phyloP scores from a whole-genome alignment of 2,888 invertebrate species.

The Encarsia formosa region DNA sequence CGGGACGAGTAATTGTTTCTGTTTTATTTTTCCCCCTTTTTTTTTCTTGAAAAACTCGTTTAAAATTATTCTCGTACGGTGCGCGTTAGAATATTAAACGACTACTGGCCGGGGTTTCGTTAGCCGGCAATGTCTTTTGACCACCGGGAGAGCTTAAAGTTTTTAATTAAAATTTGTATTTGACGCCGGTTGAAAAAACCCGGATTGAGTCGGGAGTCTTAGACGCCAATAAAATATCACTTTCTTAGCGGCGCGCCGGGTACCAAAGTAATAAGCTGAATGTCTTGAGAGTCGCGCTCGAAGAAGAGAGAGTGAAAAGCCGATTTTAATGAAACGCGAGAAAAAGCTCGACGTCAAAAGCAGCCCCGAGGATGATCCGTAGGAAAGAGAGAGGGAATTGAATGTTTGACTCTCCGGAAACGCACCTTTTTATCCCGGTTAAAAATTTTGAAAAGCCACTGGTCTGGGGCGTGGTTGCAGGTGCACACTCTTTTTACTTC shows the following conservation, averaged over 20 bases:
- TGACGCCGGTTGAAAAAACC: too few relatives aligned
- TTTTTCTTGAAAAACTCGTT: neutral
- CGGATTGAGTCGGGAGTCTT: too few relatives aligned
- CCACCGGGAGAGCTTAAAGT: too few relatives aligned
- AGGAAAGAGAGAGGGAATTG: constrained; percentile 12
- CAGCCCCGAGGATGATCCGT: neutral
- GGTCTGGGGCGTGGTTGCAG: too few relatives aligned
- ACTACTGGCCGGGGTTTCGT: too few relatives aligned
- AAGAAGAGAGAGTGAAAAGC: constrained; percentile 4
- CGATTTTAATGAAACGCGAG: constrained; percentile 21
- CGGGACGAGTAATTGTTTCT: neutral
- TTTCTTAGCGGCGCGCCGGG: neutral
- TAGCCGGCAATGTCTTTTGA: too few relatives aligned
- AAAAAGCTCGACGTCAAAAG: constrained; percentile 11
- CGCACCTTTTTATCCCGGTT: too few relatives aligned
- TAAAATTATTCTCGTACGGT: constrained; percentile 3
- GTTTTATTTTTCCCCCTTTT: neutral
- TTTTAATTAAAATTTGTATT: too few relatives aligned
- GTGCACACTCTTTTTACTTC: too few relatives aligned
- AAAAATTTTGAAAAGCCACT: too few relatives aligned
- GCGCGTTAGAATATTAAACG: too few relatives aligned
- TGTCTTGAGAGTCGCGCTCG: neutral
- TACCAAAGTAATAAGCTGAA: neutral
- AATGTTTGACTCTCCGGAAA: constrained; percentile 21
- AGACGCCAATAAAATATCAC: neutral